These are phyloP conservation scores for Drosophila rufa DNA, from an alignment of 1,140 invertebrate species.

Conservation along the genomic window DNA sequence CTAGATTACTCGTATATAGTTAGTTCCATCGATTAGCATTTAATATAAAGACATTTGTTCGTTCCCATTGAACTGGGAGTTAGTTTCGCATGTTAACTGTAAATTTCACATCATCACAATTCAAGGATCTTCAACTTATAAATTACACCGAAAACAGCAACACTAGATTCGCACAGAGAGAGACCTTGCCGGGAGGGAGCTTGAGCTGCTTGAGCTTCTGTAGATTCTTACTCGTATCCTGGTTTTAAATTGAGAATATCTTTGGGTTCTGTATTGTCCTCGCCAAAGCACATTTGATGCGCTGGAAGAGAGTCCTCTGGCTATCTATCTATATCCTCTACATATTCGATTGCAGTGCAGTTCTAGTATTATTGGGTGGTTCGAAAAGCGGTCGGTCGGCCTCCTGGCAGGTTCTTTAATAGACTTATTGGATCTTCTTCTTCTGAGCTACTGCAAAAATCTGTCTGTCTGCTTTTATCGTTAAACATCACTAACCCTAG, in stretches of 20 bases:
- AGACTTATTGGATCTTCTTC: constrained; percentile 27
- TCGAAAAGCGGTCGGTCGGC: constrained; percentile 30
- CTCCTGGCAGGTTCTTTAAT: constrained; percentile 42
- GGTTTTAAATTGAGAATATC: constrained; percentile 25
- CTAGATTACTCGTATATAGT: constrained; percentile 54
- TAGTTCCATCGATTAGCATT: constrained; percentile 58
- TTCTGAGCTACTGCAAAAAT: constrained; percentile 39
- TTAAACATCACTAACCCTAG: constrained; percentile 72
- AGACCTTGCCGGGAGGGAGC: not conserved
- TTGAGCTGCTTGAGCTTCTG: not conserved
- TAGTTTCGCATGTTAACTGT: constrained; percentile 85
- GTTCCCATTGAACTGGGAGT: constrained; percentile 84
- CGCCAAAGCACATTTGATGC: constrained; percentile 51
- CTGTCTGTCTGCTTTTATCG: constrained; percentile 4
- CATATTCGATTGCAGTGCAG: constrained; percentile 37
- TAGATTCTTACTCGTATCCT: constrained; percentile 3
- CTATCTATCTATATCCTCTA: constrained; percentile 19
- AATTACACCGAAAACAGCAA: constrained; percentile 64
- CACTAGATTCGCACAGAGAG: constrained; percentile 27
- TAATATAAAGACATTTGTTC: constrained; percentile 83
- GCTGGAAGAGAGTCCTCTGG: constrained; percentile 48
- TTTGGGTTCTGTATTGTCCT: constrained; percentile 34
- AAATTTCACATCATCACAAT: constrained; percentile 85
- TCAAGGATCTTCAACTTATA: constrained; percentile 82
- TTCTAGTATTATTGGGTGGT: constrained; percentile 23